Evolutionary conservation across 2,113 vertebrate species (phyloP).

Genomic region (Hystrix cristata): DNA sequence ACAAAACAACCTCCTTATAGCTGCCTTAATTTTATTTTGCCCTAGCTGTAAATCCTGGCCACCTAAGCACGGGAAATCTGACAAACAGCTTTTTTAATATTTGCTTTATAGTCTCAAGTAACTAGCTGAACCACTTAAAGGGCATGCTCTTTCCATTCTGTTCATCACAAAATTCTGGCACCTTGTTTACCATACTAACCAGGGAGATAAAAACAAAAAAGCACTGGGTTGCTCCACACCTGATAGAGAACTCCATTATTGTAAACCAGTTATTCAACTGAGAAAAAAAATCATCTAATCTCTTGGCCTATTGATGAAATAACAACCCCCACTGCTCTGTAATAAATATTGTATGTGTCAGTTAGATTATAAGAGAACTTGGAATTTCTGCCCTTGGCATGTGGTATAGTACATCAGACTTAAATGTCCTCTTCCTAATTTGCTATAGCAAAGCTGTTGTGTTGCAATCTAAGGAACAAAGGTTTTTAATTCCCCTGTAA

Average conservation of each 20-base stretch:
- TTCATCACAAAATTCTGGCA: neutral
- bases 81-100: neutral
- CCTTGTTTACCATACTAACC: constrained; percentile 20
- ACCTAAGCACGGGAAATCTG: neutral
- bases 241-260: constrained; percentile 49
- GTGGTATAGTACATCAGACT: neutral
- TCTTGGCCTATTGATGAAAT: constrained; percentile 44
- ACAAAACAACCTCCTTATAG: neutral
- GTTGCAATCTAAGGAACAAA: neutral
- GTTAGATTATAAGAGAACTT: neutral
- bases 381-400: constrained; percentile 42
- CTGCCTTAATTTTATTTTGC: constrained; percentile 26
- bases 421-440: constrained; percentile 13
- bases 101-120: neutral
- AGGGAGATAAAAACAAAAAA: neutral
- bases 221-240: neutral
- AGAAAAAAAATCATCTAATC: constrained; percentile 21
- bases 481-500: constrained; percentile 61
- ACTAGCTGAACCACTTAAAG: neutral
- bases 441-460: neutral
- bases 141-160: neutral
- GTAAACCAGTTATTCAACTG: constrained; percentile 43
- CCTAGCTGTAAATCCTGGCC: neutral
- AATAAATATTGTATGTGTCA: constrained; percentile 60
- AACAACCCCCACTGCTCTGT: neutral